phyloP scores from a whole-genome alignment of 2,888 invertebrate genomes.

The Eubasilissa splendida region DNA sequence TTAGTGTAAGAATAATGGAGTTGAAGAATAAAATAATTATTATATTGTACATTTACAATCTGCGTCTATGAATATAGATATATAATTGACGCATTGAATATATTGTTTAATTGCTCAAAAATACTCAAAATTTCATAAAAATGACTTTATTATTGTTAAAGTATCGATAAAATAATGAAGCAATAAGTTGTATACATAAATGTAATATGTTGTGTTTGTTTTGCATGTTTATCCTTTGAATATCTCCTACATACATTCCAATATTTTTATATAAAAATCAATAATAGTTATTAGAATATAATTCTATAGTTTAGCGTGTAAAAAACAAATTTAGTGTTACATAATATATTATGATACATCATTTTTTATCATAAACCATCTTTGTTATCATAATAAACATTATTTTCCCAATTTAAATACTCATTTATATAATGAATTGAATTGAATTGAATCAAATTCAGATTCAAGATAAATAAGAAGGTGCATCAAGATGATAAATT shows the following conservation, averaged over 20 bases:
- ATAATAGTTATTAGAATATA: not conserved
- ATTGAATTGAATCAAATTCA: too few relatives aligned
- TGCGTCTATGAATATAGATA: not conserved
- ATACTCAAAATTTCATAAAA: slow-evolving; percentile 21
- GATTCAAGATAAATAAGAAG: too few relatives aligned
- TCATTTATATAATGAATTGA: too few relatives aligned
- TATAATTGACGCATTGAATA: not conserved
- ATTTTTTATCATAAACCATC: too few relatives aligned
- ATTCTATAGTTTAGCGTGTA: not conserved
- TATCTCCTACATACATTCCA: not conserved
- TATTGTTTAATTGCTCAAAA: slow-evolving; percentile 20
- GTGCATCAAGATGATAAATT: too few relatives aligned
- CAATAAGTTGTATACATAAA: slow-evolving; percentile 17
- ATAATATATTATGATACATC: not conserved
- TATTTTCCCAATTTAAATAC: too few relatives aligned
- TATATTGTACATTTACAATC: slow-evolving; percentile 2
- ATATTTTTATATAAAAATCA: not conserved
- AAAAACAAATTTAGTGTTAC: slow-evolving; percentile 9
- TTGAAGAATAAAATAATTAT: not conserved
- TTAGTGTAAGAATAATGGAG: not conserved
- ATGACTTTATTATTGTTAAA: too few relatives aligned
- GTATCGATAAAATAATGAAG: not conserved
- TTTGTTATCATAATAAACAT: too few relatives aligned
- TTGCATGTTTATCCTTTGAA: not conserved
- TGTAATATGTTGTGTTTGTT: not conserved